These are phyloP conservation scores for Brachypodius melanocephalos DNA, from an alignment of 2,113 vertebrate species.

Conservation along the genomic window DNA sequence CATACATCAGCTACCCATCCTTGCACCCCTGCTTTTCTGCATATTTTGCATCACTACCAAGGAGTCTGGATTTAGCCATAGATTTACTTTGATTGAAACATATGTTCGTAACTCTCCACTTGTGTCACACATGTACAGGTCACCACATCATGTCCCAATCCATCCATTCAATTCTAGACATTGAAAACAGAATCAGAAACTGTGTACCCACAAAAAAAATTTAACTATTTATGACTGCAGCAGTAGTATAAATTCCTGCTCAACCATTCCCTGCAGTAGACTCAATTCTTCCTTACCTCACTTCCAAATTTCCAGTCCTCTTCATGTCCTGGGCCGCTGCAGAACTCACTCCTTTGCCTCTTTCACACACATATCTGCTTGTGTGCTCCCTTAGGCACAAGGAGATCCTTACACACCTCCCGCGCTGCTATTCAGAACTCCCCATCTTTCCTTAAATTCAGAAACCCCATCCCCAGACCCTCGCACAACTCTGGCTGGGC, in stretches of 20 bases:
- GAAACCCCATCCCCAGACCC: background rate
- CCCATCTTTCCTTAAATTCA: background rate
- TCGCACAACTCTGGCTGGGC: background rate
- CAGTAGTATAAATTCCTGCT: background rate
- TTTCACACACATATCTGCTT: background rate
- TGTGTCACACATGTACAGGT: fast-evolving
- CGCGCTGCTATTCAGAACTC: background rate
- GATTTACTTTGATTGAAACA: background rate
- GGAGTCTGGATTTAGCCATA: fast-evolving
- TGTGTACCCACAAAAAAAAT: background rate
- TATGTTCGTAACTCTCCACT: fast-evolving
- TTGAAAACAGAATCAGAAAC: background rate
- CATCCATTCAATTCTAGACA: background rate
- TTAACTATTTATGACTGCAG: background rate
- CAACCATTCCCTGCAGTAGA: background rate
- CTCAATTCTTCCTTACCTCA: background rate
- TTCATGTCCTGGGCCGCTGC: background rate
- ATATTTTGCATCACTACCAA: background rate
- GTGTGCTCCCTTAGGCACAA: fast-evolving
- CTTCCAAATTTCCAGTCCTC: background rate
- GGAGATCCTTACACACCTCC: background rate
- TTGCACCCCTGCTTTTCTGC: background rate
- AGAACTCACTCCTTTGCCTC: background rate
- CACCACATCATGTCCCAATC: background rate
- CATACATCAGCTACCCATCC: background rate